Base-by-base conservation (phyloP, 2,888 invertebrate genomes). In the Omphaloscelis lunosa region DNA sequence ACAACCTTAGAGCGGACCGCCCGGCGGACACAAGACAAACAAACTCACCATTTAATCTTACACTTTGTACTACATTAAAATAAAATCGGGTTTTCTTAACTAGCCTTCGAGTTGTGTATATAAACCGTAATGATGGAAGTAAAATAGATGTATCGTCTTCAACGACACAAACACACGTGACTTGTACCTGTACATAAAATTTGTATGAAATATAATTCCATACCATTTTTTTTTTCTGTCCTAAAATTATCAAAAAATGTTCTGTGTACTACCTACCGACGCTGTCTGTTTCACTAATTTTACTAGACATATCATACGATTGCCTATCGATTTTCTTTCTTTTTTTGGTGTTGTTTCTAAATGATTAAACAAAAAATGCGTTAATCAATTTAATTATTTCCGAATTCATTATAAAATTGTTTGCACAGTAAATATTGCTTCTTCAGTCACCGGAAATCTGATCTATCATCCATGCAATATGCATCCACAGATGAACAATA, bases 1-100 rank as follows among this genome's bases (percentile, higher is more conserved):
- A 96, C 96, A 96, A 96, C 96, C 96, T 96, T 96, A 96, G 94
- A 95, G 95, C 93, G 95, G 95, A 94, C 96, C 95, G 95, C 91
- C 91, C 92, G 91, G 91, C 94, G 93, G 96, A 95, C 95, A 92
- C 93, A 94, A 94, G 92, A 94, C 96, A 95, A 96, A 96, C 96
- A 96, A 96, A 95, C 95, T 94, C 94, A 93, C 93, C 93, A 93
- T 94, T 95, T 95, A 94, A 95, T 95, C 94, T 95, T 92, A 92
- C 93, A 92, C 91, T 94, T 94, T 92, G 92, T 92, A 92, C 79
- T 92, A 93, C 91, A 93, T 93, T 93, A 90, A 91, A 90, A 93
- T 90, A 89, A 89, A 91, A 89, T 86, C 83, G 80, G 73, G 82
- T 88, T 86, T 82, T 62, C 67, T 80, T 82, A 67, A 80, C 59